Evolutionary conservation across 1,140 invertebrate species (phyloP).

Genomic region (Zaprionus taronus): DNA sequence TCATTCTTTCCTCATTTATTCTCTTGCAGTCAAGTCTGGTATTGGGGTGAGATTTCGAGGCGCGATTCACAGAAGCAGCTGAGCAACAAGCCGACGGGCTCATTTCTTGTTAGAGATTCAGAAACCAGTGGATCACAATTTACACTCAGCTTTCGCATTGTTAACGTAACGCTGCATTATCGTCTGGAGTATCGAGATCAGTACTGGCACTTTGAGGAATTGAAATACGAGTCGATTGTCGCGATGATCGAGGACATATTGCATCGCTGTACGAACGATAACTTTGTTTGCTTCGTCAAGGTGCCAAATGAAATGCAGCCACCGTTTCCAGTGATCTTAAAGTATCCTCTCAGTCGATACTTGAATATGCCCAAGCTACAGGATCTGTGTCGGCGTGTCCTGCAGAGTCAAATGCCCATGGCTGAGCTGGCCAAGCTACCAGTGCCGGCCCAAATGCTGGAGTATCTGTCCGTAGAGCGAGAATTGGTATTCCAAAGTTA

Average conservation of each 20-base stretch:
- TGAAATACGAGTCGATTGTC: constrained; percentile 88
- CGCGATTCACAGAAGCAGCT: constrained; percentile 85
- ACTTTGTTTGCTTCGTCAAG: constrained; percentile 90
- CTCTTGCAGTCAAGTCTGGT: constrained; percentile 84
- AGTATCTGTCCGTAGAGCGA: constrained; percentile 88
- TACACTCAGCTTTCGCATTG: constrained; percentile 90
- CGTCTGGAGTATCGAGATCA: constrained; percentile 77
- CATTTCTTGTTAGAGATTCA: constrained; percentile 91
- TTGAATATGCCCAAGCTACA: constrained; percentile 90
- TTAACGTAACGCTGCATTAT: constrained; percentile 89
- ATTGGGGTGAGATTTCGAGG: constrained; percentile 85
- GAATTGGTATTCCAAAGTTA: constrained; percentile 85
- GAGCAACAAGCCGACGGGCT: constrained; percentile 90
- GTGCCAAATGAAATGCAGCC: constrained; percentile 88
- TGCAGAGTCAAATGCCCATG: constrained; percentile 89
- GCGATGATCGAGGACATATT: constrained; percentile 90
- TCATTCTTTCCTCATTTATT: neutral
- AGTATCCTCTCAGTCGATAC: constrained; percentile 91
- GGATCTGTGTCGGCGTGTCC: constrained; percentile 91
- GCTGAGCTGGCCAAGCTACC: constrained; percentile 90
- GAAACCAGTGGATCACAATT: constrained; percentile 87
- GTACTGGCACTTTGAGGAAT: constrained; percentile 86
- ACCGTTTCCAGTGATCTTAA: constrained; percentile 90
- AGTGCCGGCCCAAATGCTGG: constrained; percentile 88
- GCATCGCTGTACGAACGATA: constrained; percentile 88